Evolutionary conservation across 2,113 vertebrate species (phyloP).

Genomic region (Centropus bengalensis): DNA sequence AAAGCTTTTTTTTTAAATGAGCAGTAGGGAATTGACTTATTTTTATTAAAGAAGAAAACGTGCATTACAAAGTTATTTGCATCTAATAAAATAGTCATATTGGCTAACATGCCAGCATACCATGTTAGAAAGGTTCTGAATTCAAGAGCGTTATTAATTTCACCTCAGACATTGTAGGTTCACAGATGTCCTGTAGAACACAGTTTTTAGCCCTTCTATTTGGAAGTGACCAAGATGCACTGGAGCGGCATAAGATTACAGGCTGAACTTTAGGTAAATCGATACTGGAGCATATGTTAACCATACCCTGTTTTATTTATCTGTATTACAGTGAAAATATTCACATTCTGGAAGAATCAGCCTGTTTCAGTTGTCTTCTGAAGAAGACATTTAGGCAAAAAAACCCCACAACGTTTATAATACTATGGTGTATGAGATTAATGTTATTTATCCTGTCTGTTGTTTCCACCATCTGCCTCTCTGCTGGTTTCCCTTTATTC

Average conservation of each 20-base stretch:
- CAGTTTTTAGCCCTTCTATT: not conserved
- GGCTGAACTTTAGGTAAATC: not conserved
- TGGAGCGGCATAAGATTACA: not conserved
- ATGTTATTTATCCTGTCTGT: not conserved
- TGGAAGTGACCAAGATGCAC: not conserved
- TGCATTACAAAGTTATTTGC: not conserved
- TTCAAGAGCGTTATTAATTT: not conserved
- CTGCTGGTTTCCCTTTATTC: not conserved
- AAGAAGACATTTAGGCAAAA: not conserved
- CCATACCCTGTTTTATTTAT: not conserved
- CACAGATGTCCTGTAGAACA: not conserved
- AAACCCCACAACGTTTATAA: not conserved
- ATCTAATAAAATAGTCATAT: not conserved
- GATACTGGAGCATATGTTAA: accelerated
- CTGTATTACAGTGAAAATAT: not conserved
- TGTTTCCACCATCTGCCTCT: not conserved
- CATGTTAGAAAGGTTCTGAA: not conserved
- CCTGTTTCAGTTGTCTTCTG: not conserved
- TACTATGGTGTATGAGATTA: not conserved
- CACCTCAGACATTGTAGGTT: not conserved
- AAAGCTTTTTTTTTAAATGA: not conserved
- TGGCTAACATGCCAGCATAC: not conserved
- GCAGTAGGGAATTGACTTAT: not conserved
- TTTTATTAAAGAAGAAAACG: not conserved
- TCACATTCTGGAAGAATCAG: not conserved